A percentile compares a stretch with the other conserved stretches of the same genome.
Evolutionary conservation across 2,797 vertebrate species (phyloP).

Genomic region (Pelodytes ibericus): DNA sequence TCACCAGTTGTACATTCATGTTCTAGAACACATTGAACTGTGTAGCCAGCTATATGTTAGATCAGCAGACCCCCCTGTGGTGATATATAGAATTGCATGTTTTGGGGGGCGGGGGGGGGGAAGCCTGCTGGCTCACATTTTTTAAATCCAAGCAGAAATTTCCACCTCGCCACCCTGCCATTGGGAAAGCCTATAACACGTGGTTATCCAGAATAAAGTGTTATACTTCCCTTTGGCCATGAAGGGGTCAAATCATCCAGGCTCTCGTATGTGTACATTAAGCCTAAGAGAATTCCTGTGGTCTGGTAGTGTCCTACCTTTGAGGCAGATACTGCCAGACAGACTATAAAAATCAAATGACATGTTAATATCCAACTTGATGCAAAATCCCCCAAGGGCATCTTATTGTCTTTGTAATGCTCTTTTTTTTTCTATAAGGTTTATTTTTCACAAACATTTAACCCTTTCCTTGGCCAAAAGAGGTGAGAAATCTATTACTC

Average conservation of each 20-base stretch:
- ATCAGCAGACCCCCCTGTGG: too few relatives aligned
- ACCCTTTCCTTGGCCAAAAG: neutral
- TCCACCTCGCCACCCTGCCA: too few relatives aligned
- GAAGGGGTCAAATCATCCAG: neutral
- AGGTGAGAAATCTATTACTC: neutral
- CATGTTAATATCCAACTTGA: constrained; percentile 27
- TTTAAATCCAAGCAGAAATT: too few relatives aligned
- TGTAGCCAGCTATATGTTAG: too few relatives aligned
- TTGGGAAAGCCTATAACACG: too few relatives aligned
- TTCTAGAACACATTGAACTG: too few relatives aligned
- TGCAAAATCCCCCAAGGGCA: constrained; percentile 6
- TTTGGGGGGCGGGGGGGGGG: too few relatives aligned
- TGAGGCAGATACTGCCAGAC: constrained; percentile 13
- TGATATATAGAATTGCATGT: too few relatives aligned
- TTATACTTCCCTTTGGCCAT: neutral
- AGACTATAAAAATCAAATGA: constrained; percentile 5
- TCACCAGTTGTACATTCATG: too few relatives aligned
- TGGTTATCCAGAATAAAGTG: neutral
- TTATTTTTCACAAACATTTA: constrained; percentile 26
- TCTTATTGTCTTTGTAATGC: constrained; percentile 8
- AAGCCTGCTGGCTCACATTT: too few relatives aligned
- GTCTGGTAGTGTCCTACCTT: neutral
- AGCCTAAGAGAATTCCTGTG: neutral
- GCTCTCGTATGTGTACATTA: neutral
- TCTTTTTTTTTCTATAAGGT: constrained; percentile 33